Percentiles rank a stretch among this genome's conserved stretches.
Evolutionary conservation across 2,888 invertebrate genomes (phyloP).

Genomic region (Syrista parreyssii): DNA sequence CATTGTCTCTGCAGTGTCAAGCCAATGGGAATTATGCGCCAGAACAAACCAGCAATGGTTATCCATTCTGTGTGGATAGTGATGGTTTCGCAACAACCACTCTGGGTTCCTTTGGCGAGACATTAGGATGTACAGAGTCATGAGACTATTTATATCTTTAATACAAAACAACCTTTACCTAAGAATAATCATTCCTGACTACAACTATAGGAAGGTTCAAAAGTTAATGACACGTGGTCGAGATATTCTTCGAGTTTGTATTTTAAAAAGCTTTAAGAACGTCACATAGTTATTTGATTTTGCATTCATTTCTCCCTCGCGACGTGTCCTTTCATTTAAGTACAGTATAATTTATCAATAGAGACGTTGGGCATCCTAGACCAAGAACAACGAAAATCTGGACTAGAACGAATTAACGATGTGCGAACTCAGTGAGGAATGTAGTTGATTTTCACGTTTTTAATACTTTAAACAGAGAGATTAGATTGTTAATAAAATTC

Average conservation of each 20-base stretch:
- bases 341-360: neutral
- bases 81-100: slow-evolving; percentile 70
- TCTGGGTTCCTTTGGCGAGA: slow-evolving; percentile 27
- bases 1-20: slow-evolving; percentile 67
- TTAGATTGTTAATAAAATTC: neutral
- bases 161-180: neutral
- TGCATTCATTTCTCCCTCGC: neutral
- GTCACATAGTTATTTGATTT: neutral
- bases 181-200: neutral
- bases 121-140: slow-evolving; percentile 48
- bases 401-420: neutral
- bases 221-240: neutral
- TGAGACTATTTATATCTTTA: neutral
- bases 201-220: neutral
- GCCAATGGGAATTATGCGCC: slow-evolving; percentile 72
- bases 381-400: neutral
- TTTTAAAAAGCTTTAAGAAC: neutral
- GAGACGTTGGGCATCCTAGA: neutral
- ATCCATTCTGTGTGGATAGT: slow-evolving; percentile 70
- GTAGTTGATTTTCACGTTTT: neutral
- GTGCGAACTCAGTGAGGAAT: neutral
- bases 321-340: neutral
- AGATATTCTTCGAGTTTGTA: neutral
- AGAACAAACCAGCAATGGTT: slow-evolving; percentile 68
- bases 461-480: neutral